Base-by-base conservation (phyloP, 92 coral and sea anemone species). In the Heliopora coerulea region DNA sequence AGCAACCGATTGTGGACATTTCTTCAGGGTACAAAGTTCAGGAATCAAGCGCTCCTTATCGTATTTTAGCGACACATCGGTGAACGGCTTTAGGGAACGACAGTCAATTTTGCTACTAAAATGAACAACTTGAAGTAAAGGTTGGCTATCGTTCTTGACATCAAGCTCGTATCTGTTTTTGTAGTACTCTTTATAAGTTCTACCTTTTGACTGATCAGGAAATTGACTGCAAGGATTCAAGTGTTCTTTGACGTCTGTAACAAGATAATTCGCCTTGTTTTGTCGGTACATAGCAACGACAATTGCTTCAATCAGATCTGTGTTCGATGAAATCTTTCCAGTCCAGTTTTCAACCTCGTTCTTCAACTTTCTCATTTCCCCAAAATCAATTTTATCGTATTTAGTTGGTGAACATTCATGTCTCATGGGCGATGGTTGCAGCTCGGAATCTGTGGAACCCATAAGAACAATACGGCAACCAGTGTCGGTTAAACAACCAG, bases 401-500 rank as follows among this genome's bases (percentile, higher is more conserved):
- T 59, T 48, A 42, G 25, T 44, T 8, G 59, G 29, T 14, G 80
- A 7, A 34, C 28, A 10, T 29, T 70, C 20, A 15, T 66, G 78
- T 81, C 12, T 54, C 40, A 21, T 41, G 10, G 50, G 62, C 30
- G 1, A 4, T 56, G 61, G 31, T 8, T 23, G 61, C n/a, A 50
- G 29, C 5, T 40, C 23, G 34, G 44, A 37, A 12, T 56, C 41
- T 15, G 11, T 15, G 4, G 28, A 46, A 18, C 59, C 61, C 58
- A 91, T 13, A 0, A 91, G 73, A 19, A 95, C 96, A 3, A 95
- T 62, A 81, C 87, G 83, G 49, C 83, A 95, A 13, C 99, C 97
- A 77, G 86, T 73, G 8, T 24, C 18, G 0, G 54, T 42, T 25
- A 31, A 28, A 10, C 28, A 24, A 25, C 59, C 84, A 0, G 91